A percentile compares a stretch with the other conserved stretches of the same genome.
These are phyloP conservation scores for Paracyclopina nana DNA, from an alignment of 1,140 invertebrate genomes.

Conservation along the genomic window DNA sequence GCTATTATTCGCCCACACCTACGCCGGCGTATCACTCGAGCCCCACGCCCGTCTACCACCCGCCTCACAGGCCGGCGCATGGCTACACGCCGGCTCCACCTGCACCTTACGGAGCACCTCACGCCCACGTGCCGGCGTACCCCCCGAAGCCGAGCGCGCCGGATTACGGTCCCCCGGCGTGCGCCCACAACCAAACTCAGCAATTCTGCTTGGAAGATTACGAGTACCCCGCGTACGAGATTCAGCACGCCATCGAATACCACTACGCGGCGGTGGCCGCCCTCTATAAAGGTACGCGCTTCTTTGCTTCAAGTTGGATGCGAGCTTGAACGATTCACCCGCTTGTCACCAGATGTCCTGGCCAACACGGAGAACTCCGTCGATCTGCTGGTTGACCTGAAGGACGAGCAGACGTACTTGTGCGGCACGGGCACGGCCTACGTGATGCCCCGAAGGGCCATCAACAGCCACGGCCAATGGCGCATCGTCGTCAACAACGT, in stretches of 20 bases:
- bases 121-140: neutral
- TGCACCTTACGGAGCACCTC: neutral
- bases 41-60: neutral
- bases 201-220: slow-evolving; percentile 22
- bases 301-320: too few relatives aligned
- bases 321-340: too few relatives aligned
- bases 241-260: slow-evolving; percentile 19
- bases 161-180: slow-evolving; percentile 18
- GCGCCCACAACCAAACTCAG: slow-evolving; percentile 21
- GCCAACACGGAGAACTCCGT: slow-evolving; percentile 21
- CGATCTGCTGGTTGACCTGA: slow-evolving; percentile 18
- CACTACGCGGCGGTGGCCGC: slow-evolving; percentile 20
- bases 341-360: too few relatives aligned
- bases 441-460: slow-evolving; percentile 20
- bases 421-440: slow-evolving; percentile 19
- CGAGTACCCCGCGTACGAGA: slow-evolving; percentile 22
- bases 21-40: neutral
- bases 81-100: slow-evolving; percentile 11
- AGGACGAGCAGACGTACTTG: slow-evolving; percentile 20
- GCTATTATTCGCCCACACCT: neutral
- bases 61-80: neutral
- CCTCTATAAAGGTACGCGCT: slow-evolving; percentile 20
- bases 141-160: neutral
- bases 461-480: slow-evolving; percentile 21
- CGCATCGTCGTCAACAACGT: slow-evolving; percentile 23